Percentiles rank a stretch among this genome's conserved stretches.
phyloP scores from a whole-genome alignment of 1,140 invertebrate species.

The Dysdera silvatica region DNA sequence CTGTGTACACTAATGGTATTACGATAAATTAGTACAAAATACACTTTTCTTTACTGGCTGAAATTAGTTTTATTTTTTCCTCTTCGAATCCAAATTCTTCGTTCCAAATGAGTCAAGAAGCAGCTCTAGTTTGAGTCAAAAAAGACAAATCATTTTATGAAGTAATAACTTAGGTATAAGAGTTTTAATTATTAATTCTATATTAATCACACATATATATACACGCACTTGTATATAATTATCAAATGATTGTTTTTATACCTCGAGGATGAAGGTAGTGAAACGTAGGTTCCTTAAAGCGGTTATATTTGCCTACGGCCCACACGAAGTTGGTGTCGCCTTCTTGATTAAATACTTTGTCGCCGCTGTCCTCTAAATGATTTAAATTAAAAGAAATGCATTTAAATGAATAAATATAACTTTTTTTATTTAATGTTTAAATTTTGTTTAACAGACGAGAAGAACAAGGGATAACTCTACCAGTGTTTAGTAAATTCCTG shows the following conservation, averaged over 20 bases:
- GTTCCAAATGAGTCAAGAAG: too few species aligned
- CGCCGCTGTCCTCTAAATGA: conserved; percentile 60
- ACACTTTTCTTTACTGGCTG: too few species aligned
- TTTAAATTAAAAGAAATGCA: background rate
- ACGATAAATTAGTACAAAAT: too few species aligned
- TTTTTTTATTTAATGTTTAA: background rate
- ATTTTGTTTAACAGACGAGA: background rate
- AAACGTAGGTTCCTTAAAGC: conserved; percentile 69
- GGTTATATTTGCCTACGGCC: conserved; percentile 72
- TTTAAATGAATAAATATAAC: background rate
- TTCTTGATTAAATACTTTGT: conserved; percentile 63
- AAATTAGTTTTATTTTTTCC: too few species aligned
- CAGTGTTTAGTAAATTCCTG: conserved; percentile 51
- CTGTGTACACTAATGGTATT: too few species aligned
- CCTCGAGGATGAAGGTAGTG: conserved; percentile 70
- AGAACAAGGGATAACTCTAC: conserved; percentile 39
- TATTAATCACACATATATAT: too few species aligned
- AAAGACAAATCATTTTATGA: too few species aligned
- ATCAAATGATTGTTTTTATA: background rate
- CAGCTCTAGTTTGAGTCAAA: too few species aligned
- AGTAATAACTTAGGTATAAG: too few species aligned
- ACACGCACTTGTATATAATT: background rate
- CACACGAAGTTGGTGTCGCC: conserved; percentile 63
- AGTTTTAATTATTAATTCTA: too few species aligned
- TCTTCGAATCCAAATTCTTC: too few species aligned